Conservation (phyloP, 2,797 vertebrate species). For the Anguilla anguilla region DNA sequence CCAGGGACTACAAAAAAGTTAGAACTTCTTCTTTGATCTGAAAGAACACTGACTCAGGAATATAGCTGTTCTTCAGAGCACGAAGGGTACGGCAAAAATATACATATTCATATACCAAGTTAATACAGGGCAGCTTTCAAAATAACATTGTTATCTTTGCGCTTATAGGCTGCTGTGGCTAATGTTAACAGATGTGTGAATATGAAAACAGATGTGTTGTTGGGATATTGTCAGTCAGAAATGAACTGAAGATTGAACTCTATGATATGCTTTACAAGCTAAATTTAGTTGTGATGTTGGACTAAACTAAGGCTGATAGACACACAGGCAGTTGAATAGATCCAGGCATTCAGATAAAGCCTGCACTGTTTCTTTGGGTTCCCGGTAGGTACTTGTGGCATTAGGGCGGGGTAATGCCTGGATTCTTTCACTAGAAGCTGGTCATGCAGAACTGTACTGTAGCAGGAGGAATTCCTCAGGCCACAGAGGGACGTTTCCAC, state of each 20-base stretch:
- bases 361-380: constrained; percentile 5
- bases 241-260: background rate
- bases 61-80: background rate
- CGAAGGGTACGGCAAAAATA: background rate
- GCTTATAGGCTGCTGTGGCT: background rate
- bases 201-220: background rate
- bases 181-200: background rate
- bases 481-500: constrained; percentile 24
- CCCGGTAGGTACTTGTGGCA: background rate
- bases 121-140: constrained; percentile 1
- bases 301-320: background rate
- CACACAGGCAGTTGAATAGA: background rate
- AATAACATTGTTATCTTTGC: background rate
- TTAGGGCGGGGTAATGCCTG: constrained; percentile 23
- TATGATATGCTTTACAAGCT: background rate
- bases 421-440: constrained; percentile 24
- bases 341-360: background rate
- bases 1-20: constrained; percentile 28
- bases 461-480: constrained; percentile 20
- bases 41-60: constrained; percentile 19
- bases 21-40: constrained; percentile 33
- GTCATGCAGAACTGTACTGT: constrained; percentile 8
- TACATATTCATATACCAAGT: background rate
- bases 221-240: background rate
- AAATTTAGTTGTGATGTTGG: background rate